Percentiles rank a stretch among this genome's conserved stretches.
Conservation (phyloP, 1,140 invertebrate species). For the Ostrea edulis region DNA sequence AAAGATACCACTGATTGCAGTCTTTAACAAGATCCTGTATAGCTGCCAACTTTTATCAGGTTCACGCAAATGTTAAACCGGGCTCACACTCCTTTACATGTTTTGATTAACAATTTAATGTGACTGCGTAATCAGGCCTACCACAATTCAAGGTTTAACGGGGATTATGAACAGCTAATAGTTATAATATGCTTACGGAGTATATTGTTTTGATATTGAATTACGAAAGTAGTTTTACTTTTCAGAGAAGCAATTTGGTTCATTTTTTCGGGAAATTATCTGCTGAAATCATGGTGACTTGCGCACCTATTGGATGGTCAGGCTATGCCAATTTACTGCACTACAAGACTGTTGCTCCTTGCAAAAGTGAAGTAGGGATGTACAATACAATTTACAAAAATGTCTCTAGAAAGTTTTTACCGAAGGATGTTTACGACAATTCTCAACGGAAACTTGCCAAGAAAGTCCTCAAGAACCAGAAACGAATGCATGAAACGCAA, state of each 20-base stretch:
- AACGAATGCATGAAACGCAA: constrained; percentile 13
- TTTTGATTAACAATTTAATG: constrained; percentile 10
- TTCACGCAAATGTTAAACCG: constrained; percentile 15
- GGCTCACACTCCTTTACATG: background rate
- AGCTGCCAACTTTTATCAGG: background rate
- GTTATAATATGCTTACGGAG: background rate
- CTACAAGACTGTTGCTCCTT: background rate
- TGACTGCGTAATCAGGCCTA: constrained; percentile 27
- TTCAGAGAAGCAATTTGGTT: background rate
- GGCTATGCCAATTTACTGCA: background rate
- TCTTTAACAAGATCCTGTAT: background rate
- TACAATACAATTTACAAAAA: constrained; percentile 14
- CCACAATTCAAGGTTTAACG: constrained; percentile 22
- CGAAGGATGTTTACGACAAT: constrained; percentile 17
- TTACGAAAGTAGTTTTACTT: background rate
- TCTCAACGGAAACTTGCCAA: constrained; percentile 10
- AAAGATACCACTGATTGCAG: background rate
- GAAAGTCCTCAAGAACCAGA: constrained; percentile 4
- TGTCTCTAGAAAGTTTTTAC: constrained; percentile 22
- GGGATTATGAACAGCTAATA: background rate
- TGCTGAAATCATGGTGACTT: background rate
- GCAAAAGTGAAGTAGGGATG: constrained; percentile 23
- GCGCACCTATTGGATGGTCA: constrained; percentile 8
- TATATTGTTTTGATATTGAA: background rate
- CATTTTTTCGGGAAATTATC: background rate